Percentiles rank a stretch among this genome's conserved stretches.
Conservation (phyloP, 1,140 invertebrate genomes). For the Drosophila busckii region DNA sequence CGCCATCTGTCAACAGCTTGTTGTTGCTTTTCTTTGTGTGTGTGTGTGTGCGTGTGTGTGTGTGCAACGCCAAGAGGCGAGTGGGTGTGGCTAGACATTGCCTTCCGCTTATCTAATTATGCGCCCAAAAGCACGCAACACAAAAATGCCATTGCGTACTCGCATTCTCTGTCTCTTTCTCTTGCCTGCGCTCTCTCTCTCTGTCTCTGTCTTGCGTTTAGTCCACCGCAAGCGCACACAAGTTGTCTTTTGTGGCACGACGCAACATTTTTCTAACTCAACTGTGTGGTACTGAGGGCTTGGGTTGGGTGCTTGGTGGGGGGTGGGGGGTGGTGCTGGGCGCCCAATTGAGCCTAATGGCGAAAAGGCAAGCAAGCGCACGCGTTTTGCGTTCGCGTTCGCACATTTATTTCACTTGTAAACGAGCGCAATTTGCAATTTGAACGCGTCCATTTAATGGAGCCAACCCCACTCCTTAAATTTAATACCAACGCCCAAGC, state of each 20-base stretch:
- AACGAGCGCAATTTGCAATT: slow-evolving; percentile 69
- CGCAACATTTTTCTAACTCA: slow-evolving; percentile 66
- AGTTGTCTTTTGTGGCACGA: slow-evolving; percentile 64
- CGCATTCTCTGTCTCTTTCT: no score
- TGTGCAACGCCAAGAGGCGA: no score
- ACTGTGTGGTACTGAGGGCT: neutral
- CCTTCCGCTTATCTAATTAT: slow-evolving; percentile 70
- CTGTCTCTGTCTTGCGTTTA: neutral
- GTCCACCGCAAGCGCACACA: slow-evolving; percentile 10
- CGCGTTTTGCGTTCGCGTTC: slow-evolving; percentile 38
- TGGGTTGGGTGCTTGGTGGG: neutral
- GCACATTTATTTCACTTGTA: slow-evolving; percentile 65
- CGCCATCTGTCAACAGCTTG: slow-evolving; percentile 69
- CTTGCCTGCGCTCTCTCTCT: neutral
- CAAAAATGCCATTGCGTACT: slow-evolving; percentile 35
- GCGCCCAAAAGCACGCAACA: slow-evolving; percentile 60
- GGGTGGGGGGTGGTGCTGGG: neutral
- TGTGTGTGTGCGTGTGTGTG: no score
- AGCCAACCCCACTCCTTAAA: slow-evolving; percentile 6
- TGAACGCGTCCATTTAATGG: slow-evolving; percentile 52
- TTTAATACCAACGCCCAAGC: neutral
- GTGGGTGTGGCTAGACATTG: slow-evolving; percentile 21
- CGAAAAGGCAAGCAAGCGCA: no score
- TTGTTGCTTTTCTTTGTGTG: no score
- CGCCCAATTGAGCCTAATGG: slow-evolving; percentile 37